Evolutionary conservation across 53 echinoderm and acorn worm species (phyloP).

Genomic region (Crossaster papposus): DNA sequence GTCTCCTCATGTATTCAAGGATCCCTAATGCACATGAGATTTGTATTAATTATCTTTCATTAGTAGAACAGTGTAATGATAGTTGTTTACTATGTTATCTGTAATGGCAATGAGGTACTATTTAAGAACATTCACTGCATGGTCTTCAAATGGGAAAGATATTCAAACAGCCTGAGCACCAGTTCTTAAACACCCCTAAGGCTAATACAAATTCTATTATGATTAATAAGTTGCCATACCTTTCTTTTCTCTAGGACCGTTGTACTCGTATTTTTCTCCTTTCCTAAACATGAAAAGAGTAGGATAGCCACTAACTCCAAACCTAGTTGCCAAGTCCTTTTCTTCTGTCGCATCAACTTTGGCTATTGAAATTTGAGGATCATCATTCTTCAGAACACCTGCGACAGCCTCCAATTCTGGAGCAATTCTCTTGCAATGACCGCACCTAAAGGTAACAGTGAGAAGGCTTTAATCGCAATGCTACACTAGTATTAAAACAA

Average conservation of each 20-base stretch:
- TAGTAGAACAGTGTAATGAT: background rate
- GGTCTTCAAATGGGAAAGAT: too few species aligned
- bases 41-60: too few species aligned
- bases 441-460: constrained; percentile 75
- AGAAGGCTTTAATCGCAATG: background rate
- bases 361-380: constrained; percentile 77
- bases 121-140: too few species aligned
- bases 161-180: too few species aligned
- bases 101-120: too few species aligned
- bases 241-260: constrained; percentile 81
- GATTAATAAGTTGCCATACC: constrained; percentile 52
- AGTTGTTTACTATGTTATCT: too few species aligned
- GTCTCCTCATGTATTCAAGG: constrained; percentile 83
- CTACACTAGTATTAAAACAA: background rate
- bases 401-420: constrained; percentile 90
- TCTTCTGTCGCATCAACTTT: constrained; percentile 91
- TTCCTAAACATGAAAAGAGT: constrained; percentile 88
- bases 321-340: constrained; percentile 67
- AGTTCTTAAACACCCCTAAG: too few species aligned
- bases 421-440: constrained; percentile 92
- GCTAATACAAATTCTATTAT: too few species aligned
- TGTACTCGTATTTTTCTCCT: constrained; percentile 89
- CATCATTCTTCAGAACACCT: constrained; percentile 48
- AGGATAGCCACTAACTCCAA: constrained; percentile 87
- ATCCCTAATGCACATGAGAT: constrained; percentile 68